Evolutionary conservation across 2,888 invertebrate genomes (phyloP).

Genomic region (Ochropleura leucogaster): DNA sequence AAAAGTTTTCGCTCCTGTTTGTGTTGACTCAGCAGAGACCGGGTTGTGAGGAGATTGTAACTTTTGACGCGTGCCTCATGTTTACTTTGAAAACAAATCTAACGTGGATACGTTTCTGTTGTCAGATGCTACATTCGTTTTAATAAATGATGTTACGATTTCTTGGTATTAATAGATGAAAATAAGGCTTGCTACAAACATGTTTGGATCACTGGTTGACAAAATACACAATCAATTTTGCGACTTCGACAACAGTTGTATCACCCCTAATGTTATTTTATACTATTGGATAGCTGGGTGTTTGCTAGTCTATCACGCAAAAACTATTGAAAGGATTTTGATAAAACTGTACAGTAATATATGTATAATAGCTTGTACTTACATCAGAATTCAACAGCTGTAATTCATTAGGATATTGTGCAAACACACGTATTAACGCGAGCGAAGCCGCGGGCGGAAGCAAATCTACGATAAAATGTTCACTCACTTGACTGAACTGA

Average conservation of each 20-base stretch:
- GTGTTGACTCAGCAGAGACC: constrained; percentile 46
- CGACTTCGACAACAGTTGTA: background rate
- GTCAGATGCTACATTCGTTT: constrained; percentile 9
- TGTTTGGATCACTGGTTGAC: too few species aligned
- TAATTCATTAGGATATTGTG: background rate
- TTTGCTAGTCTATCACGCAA: background rate
- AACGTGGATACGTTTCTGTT: constrained; percentile 15
- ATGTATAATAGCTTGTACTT: background rate
- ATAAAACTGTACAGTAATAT: background rate
- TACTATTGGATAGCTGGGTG: background rate
- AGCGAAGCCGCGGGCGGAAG: background rate
- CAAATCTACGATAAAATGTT: background rate
- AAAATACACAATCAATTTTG: background rate
- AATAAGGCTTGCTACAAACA: too few species aligned
- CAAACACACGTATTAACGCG: background rate
- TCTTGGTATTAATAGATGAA: background rate
- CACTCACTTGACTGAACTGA: constrained; percentile 3
- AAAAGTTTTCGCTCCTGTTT: constrained; percentile 48
- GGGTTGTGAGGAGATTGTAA: constrained; percentile 46
- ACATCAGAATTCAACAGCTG: background rate
- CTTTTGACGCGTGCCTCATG: constrained; percentile 36
- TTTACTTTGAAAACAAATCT: constrained; percentile 50
- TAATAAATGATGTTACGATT: background rate
- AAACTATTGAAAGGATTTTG: background rate
- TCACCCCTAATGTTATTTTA: background rate